Base-by-base conservation (phyloP, 2,113 vertebrate genomes). In the Tichodroma muraria region DNA sequence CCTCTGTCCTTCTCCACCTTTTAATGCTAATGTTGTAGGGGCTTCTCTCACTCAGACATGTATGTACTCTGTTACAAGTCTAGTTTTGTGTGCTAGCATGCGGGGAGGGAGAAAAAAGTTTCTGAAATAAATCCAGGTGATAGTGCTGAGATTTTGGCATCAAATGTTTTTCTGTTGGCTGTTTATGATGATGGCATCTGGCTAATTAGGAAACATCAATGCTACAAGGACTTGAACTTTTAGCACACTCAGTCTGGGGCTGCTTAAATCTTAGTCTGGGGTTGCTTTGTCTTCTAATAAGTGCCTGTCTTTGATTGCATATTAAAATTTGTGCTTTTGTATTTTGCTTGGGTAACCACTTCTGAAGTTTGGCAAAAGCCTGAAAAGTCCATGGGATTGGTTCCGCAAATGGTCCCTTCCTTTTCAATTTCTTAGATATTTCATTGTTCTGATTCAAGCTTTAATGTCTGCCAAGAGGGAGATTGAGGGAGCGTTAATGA, bases 261-360 rank as follows among this genome's bases (percentile, higher is more conserved):
- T 89, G 54, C 37, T 79, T 82, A 30, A 82, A 54, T 70, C 21
- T 52, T 52, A 40, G 44, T 60, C 31, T 77, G 23, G 28, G 15
- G 6, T 21, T 70, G 15, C 53, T 69, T 82, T 33, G 9, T 57
- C 7, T 88, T 20, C 35, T 93, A 63, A 33, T 63, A 69, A 35
- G 10, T 72, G 24, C 6, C 42, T 84, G 25, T 38, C 53, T 57
- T 20, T 44, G n/a, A 52, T n/a, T 56, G 44, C 20, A 49, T 93
- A 90, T 96, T 90, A 91, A 68, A 45, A 8, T 56, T 53, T 70
- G 31, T 88, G 49, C 9, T 27, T 95, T 94, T 85, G 37, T n/a
- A 52, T 88, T 87, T 83, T 83, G 64, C 7, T 77, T 52, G n/a
- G 20, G 30, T 31, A 88, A 54, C 11, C 40, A 42, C 24, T 68